These are phyloP conservation scores for Diadromus collaris DNA, from an alignment of 2,888 invertebrate species.

Conservation along the genomic window DNA sequence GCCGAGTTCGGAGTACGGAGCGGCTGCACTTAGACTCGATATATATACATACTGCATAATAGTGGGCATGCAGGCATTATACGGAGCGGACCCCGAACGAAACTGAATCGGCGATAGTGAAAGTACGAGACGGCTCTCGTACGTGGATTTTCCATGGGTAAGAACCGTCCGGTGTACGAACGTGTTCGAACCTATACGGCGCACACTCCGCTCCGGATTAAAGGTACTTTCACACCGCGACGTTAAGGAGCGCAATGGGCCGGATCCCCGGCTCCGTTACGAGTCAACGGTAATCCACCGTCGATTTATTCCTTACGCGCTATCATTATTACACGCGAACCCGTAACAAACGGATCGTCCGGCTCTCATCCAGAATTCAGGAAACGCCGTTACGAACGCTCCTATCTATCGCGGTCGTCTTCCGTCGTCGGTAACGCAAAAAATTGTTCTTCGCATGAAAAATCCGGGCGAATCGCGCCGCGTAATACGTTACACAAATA, in stretches of 20 bases:
- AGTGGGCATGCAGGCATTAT: constrained; percentile 28
- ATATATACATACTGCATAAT: constrained; percentile 23
- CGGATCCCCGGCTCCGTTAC: neutral
- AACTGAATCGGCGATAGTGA: constrained; percentile 60
- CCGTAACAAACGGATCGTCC: constrained; percentile 11
- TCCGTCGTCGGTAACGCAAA: constrained; percentile 19
- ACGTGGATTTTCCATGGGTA: constrained; percentile 9
- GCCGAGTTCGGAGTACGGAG: constrained; percentile 14
- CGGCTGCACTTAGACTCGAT: constrained; percentile 30
- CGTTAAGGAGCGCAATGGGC: constrained; percentile 21
- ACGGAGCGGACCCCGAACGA: constrained; percentile 38
- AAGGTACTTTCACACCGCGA: constrained; percentile 41
- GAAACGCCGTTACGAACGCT: constrained; percentile 23
- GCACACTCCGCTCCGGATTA: constrained; percentile 14
- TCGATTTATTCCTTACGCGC: neutral
- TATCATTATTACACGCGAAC: constrained; percentile 11
- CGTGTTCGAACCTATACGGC: constrained; percentile 26
- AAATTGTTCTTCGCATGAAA: neutral
- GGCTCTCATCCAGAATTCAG: constrained; percentile 28
- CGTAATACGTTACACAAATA: constrained; percentile 22
- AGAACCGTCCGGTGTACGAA: neutral
- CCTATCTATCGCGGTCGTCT: neutral
- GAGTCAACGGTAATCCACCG: constrained; percentile 1
- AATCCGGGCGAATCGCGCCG: neutral
- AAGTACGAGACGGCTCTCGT: constrained; percentile 49